Conservation (phyloP, 2,113 vertebrate species). For the Plecotus auritus region DNA sequence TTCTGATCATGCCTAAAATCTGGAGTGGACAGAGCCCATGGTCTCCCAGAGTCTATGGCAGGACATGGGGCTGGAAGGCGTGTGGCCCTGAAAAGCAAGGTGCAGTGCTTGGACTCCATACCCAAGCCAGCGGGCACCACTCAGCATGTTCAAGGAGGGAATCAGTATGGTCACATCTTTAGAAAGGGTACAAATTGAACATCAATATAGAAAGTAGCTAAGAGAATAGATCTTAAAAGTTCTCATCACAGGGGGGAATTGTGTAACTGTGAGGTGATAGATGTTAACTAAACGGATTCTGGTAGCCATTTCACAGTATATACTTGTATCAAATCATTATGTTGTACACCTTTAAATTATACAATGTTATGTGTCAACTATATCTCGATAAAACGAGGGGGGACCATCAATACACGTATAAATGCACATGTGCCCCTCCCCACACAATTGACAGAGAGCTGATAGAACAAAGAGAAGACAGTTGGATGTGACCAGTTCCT, state of each 20-base stretch:
- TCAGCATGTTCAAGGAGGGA: neutral
- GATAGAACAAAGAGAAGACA: neutral
- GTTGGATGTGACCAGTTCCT: neutral
- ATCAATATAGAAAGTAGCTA: neutral
- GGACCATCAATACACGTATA: neutral
- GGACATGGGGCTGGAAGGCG: neutral
- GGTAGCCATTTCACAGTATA: neutral
- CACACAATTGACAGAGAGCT: neutral
- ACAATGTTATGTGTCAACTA: neutral
- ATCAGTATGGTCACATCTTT: neutral
- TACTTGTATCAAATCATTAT: neutral
- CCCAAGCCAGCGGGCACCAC: neutral
- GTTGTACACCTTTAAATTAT: neutral
- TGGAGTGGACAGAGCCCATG: neutral
- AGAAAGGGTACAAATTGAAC: neutral
- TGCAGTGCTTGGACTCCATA: neutral
- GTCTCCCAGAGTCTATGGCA: neutral
- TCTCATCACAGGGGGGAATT: neutral
- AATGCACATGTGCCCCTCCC: neutral
- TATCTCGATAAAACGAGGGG: neutral
- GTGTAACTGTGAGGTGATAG: neutral
- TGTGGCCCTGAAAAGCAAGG: neutral
- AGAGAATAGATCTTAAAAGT: neutral
- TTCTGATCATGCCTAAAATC: neutral
- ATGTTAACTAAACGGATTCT: neutral